A percentile compares a stretch with the other conserved stretches of the same genome.
phyloP scores from a whole-genome alignment of 2,797 vertebrate genomes.

The Pseudocheirus occidentalis region DNA sequence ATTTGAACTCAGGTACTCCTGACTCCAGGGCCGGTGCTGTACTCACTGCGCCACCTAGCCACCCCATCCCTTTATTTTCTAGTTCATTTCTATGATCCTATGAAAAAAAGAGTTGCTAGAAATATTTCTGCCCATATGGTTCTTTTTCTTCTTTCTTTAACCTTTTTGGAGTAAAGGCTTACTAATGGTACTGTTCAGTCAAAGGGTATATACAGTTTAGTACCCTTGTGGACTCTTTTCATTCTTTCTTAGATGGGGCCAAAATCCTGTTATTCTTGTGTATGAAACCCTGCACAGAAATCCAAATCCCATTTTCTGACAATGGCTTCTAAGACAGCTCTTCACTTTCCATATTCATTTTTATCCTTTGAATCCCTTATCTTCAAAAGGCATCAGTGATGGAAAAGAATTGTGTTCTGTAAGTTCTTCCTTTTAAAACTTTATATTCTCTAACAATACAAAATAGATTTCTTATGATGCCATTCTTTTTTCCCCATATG shows the following conservation, averaged over 20 bases:
- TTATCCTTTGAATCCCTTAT: neutral
- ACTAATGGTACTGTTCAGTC: neutral
- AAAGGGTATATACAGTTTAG: neutral
- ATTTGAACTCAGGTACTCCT: too few species aligned
- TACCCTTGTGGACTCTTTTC: neutral
- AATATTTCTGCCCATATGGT: neutral
- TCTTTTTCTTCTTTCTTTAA: neutral
- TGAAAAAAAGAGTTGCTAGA: neutral
- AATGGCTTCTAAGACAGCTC: neutral
- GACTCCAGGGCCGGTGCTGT: too few species aligned
- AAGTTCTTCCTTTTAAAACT: neutral
- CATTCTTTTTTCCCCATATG: neutral
- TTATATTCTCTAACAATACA: neutral
- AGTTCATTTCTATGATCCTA: neutral
- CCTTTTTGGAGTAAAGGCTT: neutral
- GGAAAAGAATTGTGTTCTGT: neutral
- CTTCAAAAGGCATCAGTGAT: neutral
- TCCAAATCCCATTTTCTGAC: neutral
- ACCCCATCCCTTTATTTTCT: neutral
- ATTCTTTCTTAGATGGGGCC: neutral
- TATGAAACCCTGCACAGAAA: neutral
- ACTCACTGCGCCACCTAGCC: too few species aligned
- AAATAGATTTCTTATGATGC: neutral
- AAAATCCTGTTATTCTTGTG: neutral
- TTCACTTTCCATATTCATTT: neutral